A percentile compares a stretch with the other conserved stretches of the same genome.
Evolutionary conservation across 2,888 invertebrate species (phyloP).

Genomic region (Erebia aethiops): DNA sequence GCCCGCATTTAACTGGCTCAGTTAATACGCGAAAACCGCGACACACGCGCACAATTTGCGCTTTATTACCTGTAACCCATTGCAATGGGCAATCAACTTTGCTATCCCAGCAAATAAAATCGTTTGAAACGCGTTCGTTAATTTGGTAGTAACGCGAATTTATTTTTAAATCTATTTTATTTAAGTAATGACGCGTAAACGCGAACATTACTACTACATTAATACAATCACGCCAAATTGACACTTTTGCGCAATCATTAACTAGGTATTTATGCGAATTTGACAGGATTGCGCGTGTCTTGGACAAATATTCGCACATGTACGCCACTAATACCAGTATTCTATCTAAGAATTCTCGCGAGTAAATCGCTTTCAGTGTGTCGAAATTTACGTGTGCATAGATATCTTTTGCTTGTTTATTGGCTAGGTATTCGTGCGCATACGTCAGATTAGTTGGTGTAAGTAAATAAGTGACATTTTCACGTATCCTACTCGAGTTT

Average conservation of each 20-base stretch:
- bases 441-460: slow-evolving; percentile 4
- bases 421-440: not conserved
- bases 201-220: not conserved
- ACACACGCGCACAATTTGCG: slow-evolving; percentile 19
- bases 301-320: not conserved
- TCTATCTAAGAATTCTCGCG: not conserved
- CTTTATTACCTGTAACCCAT: slow-evolving; percentile 14
- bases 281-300: slow-evolving; percentile 4
- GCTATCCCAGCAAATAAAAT: slow-evolving; percentile 20
- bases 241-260: slow-evolving; percentile 1
- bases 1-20: slow-evolving; percentile 40
- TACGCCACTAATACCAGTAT: not conserved
- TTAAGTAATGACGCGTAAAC: slow-evolving; percentile 4
- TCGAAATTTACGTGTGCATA: not conserved
- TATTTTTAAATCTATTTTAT: not conserved
- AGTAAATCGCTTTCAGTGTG: too few relatives aligned
- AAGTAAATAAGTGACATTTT: not conserved
- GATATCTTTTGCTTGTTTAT: not conserved
- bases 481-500: not conserved
- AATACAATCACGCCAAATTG: not conserved
- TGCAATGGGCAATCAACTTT: slow-evolving; percentile 26
- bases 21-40: slow-evolving; percentile 32
- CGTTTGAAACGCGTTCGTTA: not conserved
- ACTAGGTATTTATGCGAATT: slow-evolving; percentile 8
- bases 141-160: slow-evolving; percentile 6